Evolutionary conservation across 1,140 invertebrate genomes (phyloP), one percentile per base, ranked within the genome.

Genomic region (Caenorhabditis latens): DNA sequence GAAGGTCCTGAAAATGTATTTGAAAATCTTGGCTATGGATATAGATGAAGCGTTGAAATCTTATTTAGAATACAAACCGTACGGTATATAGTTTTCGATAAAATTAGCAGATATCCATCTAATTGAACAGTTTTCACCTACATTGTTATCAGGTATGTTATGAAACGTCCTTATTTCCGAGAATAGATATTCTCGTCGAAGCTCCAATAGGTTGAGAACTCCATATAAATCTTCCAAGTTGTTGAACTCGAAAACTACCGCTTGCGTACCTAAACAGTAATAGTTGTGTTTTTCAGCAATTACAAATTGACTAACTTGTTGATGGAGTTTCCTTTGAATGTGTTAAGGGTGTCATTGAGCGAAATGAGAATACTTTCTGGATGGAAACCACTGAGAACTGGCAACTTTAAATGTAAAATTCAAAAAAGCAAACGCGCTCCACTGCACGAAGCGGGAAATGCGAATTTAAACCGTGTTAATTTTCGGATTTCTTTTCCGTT

Each of bases 361-460:
- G 21, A 58, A 8, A n/a, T 9, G 14, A 8, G 57, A n/a, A 8
- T 58, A n/a, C 21, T 16, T 4, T 21, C 21, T 58, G 21, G n/a
- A 21, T 8, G 8, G 8, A n/a, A n/a, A 21, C 21, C 16, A 8
- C 8, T n/a, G 32, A 40, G 11, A 65, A 40, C 32, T 8, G 14
- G 61, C 24, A 40, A n/a, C 46, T 48, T n/a, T 75, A 2, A 9
- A 16, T 43, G 6, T 19, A 19, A 75, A 75, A n/a, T 19, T 8
- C n/a, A 75, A 75, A n/a, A 75, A 48, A 19, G 46, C 11, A 50
- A 79, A 24, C n/a, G 46, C 71, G 71, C 71, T 40, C 71, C n/a
- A 42, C 14, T 24, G 71, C 14, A 79, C 43, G 16, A 14, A n/a
- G 46, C 43, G 46, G 9, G 19, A 79, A 46, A 46, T 43, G 19